A percentile compares a stretch with the other conserved stretches of the same genome.
phyloP scores from a whole-genome alignment of 2,888 invertebrate species.

The Thereva unica region DNA sequence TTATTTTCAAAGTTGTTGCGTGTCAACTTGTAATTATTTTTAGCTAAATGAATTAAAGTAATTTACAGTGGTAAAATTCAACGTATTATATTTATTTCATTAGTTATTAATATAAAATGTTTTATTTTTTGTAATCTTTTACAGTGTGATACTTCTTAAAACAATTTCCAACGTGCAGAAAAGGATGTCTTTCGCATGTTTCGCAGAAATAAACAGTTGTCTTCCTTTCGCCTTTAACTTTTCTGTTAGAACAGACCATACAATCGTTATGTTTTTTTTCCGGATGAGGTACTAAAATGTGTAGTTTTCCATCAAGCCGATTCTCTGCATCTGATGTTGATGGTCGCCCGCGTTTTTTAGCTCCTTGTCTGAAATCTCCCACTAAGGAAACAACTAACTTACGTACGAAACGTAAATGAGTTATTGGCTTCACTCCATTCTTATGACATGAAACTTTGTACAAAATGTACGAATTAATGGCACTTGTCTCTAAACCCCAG shows the following conservation, averaged over 20 bases:
- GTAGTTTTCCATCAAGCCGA: constrained; percentile 19
- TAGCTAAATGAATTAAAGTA: too few species aligned
- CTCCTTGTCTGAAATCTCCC: constrained; percentile 5
- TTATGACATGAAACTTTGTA: too few species aligned
- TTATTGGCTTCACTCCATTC: too few species aligned
- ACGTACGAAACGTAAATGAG: constrained; percentile 9
- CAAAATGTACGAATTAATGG: neutral
- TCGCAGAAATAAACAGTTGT: constrained; percentile 23
- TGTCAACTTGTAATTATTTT: too few species aligned
- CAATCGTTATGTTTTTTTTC: constrained; percentile 26
- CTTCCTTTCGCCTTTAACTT: neutral
- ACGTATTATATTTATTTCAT: too few species aligned
- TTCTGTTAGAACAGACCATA: constrained; percentile 28
- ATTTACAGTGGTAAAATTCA: too few species aligned
- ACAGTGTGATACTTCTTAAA: constrained; percentile 18
- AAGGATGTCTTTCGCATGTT: constrained; percentile 12
- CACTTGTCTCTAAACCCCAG: neutral
- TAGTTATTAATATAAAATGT: too few species aligned
- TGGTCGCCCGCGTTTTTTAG: constrained; percentile 27
- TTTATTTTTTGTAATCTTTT: too few species aligned
- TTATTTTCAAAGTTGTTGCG: too few species aligned
- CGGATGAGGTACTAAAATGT: constrained; percentile 21
- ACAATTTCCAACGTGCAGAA: constrained; percentile 14
- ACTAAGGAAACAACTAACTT: constrained; percentile 1
- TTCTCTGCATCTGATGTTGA: constrained; percentile 21